Base-by-base conservation (phyloP, 2,797 vertebrate species). In the Pantherophis vulpinus region DNA sequence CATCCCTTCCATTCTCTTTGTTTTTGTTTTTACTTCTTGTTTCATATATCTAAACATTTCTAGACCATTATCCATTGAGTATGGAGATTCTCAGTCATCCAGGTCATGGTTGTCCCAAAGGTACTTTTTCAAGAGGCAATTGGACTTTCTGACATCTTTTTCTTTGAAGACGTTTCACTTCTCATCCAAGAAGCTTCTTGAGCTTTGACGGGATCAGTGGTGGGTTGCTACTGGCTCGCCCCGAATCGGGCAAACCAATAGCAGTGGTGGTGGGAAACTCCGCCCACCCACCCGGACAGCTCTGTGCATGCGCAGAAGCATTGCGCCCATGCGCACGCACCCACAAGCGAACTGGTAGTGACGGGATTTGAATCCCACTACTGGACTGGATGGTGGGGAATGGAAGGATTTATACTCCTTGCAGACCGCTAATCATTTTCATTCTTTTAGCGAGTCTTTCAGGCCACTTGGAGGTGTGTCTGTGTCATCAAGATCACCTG, bases 271-370 rank as follows among this genome's bases (percentile, higher is more conserved):
- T 51, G 47, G 47, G 7, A 51, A 1, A 4, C 7, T 51, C 7
- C 7, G 7, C 47, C 47, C 47, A 51, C 9, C 51, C 51, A 54
- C 51, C 51, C 1, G 51, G 51, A 54, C 51, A 54, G 10, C 9
- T 54, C 51, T 54, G 51, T 54, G 51, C 9, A 54, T 54, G 51
- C 1, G 51, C 51, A 54, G 51, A 54, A 54, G 1, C 8, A 54
- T 54, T 10, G 1, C 6, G 51, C 10, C 1, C 9, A 54, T 54
- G 51, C 51, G 1, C 51, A 2, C 3, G 0, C 9, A 10, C 51
- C 51, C 51, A 54, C 1, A 10, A 54, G 51, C 1, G 1, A 54
- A 54, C 51, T 2, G 9, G 51, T 54, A 54, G 51, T 10, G 8
- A 54, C 9, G 0, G 51, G 51, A 54, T 54, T 54, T 54, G 51